Conservation (phyloP, 2,888 invertebrate genomes). For the Meta bourneti region DNA sequence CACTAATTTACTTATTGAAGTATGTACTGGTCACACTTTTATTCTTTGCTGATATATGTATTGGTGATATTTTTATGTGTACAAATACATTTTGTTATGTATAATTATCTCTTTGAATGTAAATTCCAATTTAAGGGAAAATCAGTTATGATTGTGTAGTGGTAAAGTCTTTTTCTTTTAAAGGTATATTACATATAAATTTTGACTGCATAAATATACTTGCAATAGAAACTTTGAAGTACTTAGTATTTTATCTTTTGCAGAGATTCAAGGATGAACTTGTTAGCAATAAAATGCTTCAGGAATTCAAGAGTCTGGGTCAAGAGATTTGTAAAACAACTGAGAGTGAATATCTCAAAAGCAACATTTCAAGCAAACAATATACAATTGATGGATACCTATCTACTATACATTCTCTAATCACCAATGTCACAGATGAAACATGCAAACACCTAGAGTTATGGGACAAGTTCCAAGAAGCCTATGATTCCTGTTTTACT, state of each 20-base stretch:
- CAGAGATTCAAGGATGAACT: slow-evolving; percentile 5
- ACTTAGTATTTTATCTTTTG: not conserved
- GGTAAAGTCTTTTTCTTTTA: no score
- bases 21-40: slow-evolving; percentile 2
- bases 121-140: no score
- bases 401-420: not conserved
- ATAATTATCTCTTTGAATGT: no score
- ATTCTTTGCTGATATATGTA: not conserved
- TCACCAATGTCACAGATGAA: not conserved
- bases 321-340: not conserved
- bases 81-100: no score
- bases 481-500: not conserved
- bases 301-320: not conserved
- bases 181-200: no score
- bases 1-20: not conserved
- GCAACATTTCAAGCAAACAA: not conserved
- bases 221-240: not conserved
- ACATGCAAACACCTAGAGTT: slow-evolving; percentile 9
- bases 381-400: not conserved
- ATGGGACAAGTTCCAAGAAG: slow-evolving; percentile 50
- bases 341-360: slow-evolving; percentile 10
- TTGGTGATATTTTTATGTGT: not conserved
- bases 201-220: not conserved
- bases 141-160: not conserved
- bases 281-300: not conserved